Percentiles rank a stretch among this genome's conserved stretches.
Evolutionary conservation across 2,888 invertebrate genomes (phyloP).

Genomic region (Ceratothoa steindachneri): DNA sequence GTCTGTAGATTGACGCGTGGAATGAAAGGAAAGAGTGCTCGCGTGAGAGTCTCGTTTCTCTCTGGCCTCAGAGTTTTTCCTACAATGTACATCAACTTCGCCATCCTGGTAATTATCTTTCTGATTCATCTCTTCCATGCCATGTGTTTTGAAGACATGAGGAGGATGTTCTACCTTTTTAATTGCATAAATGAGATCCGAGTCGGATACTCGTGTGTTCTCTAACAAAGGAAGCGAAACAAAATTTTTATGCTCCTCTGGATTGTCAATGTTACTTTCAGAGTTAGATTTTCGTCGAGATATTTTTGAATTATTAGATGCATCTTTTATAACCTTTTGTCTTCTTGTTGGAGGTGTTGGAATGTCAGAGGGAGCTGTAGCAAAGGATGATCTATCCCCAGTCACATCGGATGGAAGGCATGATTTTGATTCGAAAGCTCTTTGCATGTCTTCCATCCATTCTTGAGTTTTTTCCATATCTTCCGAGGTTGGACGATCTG

Average conservation of each 20-base stretch:
- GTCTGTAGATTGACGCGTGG: not conserved
- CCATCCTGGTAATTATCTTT: not conserved
- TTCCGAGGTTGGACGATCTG: not conserved
- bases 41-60: not conserved
- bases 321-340: constrained; percentile 4
- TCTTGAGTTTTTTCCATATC: constrained; percentile 27
- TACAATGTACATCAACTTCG: not conserved
- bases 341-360: constrained; percentile 29
- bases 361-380: constrained; percentile 28
- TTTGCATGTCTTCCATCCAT: constrained; percentile 35
- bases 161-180: constrained; percentile 25
- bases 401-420: constrained; percentile 18
- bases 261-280: constrained; percentile 19
- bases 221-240: constrained; percentile 9
- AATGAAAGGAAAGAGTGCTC: constrained; percentile 3
- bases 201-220: constrained; percentile 17
- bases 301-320: not conserved
- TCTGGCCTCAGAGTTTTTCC: not conserved
- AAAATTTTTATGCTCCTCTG: constrained; percentile 19
- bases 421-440: constrained; percentile 12
- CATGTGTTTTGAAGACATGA: constrained; percentile 24
- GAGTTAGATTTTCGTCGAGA: constrained; percentile 8
- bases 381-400: constrained; percentile 24
- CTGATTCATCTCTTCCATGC: not conserved
- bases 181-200: constrained; percentile 30